Evolutionary conservation across 2,113 vertebrate species (phyloP), one percentile per base, ranked within the genome.

Genomic region (Canis aureus): DNA sequence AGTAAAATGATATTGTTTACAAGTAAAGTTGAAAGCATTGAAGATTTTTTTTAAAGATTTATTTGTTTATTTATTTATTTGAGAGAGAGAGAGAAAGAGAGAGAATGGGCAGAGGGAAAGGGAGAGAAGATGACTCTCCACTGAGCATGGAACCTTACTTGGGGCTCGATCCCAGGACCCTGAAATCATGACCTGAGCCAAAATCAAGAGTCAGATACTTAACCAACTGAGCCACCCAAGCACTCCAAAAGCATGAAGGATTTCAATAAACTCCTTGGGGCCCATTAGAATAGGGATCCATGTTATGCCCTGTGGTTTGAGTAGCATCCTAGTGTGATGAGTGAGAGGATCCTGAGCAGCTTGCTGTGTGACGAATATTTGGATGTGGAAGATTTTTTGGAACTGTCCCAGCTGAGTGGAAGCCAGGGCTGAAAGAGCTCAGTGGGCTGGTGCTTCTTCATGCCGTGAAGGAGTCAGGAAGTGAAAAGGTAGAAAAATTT

Each of bases 1-100:
- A 94, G 71, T 74, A 69, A 89, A 97, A 94, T 66, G 85, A 85
- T 69, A 74, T 67, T 85, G 71, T 95, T 97, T 89, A 89, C 76
- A 81, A 86, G 92, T 49, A 66, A 94, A 93, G 83, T 57, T 82
- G 79, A 95, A 96, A 74, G 60, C 49, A 32, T 86, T 43, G 35
- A 10, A 12, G 3, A 60, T 60, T 8, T 69, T 69, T 69, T 69
- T 29, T 0, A 13, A 69, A n/a, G 66, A 69, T 69, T 69, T 69
- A 69, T 69, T 67, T 32, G 32, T 16, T n/a, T 69, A n/a, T 69
- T 43, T 43, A 43, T 6, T 43, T 43, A 43, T 6, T 43, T 43
- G 59, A 60, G 59, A 57, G 62, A 66, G 27, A 66, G 66, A 32
- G 29, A 17, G 64, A 66, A 12, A 6, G 6, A 16, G 64, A 32